Conservation (phyloP, 1,140 invertebrate genomes). For the Diorhabda sublineata region DNA sequence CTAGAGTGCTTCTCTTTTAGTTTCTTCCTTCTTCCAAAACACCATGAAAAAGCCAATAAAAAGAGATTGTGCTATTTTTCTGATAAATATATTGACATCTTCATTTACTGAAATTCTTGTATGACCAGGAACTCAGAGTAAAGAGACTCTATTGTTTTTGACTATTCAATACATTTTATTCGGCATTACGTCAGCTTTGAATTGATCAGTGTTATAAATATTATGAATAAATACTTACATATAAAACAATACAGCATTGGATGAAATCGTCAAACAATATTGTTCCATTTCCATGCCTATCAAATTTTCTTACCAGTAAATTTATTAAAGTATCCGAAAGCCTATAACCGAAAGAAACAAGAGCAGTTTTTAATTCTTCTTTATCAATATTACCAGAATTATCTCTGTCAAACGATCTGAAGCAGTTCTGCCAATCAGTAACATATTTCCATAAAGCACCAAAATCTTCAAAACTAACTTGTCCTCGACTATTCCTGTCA, state of each 20-base stretch:
- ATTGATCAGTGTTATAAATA: no score
- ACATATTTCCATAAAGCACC: conserved; percentile 96
- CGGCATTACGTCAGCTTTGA: no score
- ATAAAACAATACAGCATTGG: conserved; percentile 88
- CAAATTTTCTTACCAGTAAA: conserved; percentile 88
- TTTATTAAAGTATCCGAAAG: conserved; percentile 80
- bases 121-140: no score
- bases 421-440: conserved; percentile 96
- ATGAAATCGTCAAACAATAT: conserved; percentile 99
- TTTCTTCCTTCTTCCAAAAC: no score
- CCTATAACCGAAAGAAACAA: conserved; percentile 90
- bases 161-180: no score
- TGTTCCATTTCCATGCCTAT: conserved; percentile 81
- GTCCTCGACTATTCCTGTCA: conserved; percentile 83
- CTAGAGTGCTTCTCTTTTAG: no score
- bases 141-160: no score
- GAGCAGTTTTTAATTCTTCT: conserved; percentile 82
- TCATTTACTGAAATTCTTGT: no score
- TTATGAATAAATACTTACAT: conserved; percentile 64
- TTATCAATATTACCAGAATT: conserved; percentile 94
- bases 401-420: conserved; percentile 90
- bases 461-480: conserved; percentile 94
- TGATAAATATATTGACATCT: no score
- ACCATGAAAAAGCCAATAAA: no score
- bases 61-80: no score